phyloP scores from a whole-genome alignment of 2,888 invertebrate genomes.

The Scrobipalpa costella region DNA sequence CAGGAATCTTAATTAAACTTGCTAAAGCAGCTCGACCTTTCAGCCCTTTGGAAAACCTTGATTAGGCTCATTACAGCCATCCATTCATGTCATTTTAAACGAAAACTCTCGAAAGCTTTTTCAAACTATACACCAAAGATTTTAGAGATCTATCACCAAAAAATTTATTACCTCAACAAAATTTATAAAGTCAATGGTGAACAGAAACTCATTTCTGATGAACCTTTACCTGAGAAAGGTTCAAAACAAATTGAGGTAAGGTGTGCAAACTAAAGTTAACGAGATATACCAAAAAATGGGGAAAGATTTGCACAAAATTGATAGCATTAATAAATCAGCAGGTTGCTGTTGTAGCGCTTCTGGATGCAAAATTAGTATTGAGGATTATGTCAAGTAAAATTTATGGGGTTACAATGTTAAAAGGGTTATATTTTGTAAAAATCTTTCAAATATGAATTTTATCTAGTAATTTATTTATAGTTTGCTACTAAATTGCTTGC shows the following conservation, averaged over 20 bases:
- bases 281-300: constrained; percentile 43
- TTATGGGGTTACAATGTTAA: background rate
- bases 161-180: no score
- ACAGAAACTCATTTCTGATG: constrained; percentile 63
- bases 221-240: constrained; percentile 59
- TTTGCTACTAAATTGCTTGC: no score
- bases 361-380: background rate
- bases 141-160: background rate
- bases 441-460: background rate
- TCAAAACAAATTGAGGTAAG: constrained; percentile 71
- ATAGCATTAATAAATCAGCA: constrained; percentile 44
- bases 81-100: background rate
- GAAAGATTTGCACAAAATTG: constrained; percentile 49
- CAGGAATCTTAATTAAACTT: constrained; percentile 63
- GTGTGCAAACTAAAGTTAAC: constrained; percentile 59
- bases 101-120: background rate
- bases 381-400: background rate
- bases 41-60: constrained; percentile 66
- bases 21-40: constrained; percentile 59
- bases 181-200: constrained; percentile 36
- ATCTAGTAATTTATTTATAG: no score
- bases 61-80: constrained; percentile 64
- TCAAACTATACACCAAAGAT: background rate
- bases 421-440: background rate
- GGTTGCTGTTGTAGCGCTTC: background rate